Conservation (phyloP, 1,140 invertebrate genomes). For the Anastrepha ludens region DNA sequence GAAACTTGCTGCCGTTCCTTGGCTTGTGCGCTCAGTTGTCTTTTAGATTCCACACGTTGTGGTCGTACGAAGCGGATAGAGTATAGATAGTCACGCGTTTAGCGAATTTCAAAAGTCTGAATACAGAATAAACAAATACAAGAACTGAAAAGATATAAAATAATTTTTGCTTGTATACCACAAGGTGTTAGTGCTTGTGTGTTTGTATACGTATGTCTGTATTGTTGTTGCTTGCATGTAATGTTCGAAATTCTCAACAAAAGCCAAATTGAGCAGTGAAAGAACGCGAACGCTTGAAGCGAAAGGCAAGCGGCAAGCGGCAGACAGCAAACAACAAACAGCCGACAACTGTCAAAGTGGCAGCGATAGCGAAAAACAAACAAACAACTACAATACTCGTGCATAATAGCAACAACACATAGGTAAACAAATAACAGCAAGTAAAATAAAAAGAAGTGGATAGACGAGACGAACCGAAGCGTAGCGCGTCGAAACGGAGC, state of each 20-base stretch:
- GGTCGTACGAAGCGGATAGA: conserved; percentile 13
- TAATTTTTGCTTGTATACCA: neutral
- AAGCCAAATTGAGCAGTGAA: neutral
- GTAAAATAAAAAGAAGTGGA: neutral
- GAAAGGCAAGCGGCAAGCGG: neutral
- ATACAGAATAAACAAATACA: conserved; percentile 9
- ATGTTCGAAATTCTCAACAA: neutral
- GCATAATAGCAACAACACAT: conserved; percentile 40
- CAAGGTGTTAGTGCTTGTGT: neutral
- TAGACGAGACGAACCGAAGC: conserved; percentile 18
- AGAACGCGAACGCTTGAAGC: neutral
- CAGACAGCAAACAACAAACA: neutral
- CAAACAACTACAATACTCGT: conserved; percentile 23
- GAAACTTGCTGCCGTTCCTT: conserved; percentile 13
- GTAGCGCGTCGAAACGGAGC: conserved; percentile 43
- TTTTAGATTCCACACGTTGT: conserved; percentile 57
- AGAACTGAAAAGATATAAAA: neutral
- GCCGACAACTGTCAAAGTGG: conserved; percentile 26
- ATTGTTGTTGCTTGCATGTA: conserved; percentile 4
- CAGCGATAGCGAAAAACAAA: conserved; percentile 44
- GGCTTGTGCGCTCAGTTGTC: conserved; percentile 52
- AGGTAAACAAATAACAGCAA: conserved; percentile 30
- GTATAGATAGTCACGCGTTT: too few species aligned
- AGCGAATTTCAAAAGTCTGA: too few species aligned
- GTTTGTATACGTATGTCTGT: neutral